Percentiles rank a stretch among this genome's conserved stretches.
phyloP scores from a whole-genome alignment of 2,888 invertebrate genomes.

The Neocrepidodera transversa region DNA sequence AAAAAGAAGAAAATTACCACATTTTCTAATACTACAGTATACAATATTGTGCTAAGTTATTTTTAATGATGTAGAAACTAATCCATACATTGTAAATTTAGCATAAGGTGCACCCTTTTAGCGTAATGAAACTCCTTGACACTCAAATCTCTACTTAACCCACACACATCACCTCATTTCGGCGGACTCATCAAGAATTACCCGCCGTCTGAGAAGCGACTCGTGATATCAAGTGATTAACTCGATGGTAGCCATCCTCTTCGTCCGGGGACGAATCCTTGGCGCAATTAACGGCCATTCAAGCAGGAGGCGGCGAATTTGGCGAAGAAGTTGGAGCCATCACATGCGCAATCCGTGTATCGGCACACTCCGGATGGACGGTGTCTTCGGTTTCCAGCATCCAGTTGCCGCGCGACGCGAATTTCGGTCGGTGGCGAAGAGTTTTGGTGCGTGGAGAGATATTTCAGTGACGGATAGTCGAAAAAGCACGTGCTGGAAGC shows the following conservation, averaged over 20 bases:
- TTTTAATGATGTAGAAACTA: background rate
- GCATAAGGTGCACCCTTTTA: background rate
- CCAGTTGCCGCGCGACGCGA: slow-evolving; percentile 53
- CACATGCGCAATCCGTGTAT: slow-evolving; percentile 50
- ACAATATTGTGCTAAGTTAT: too few species aligned
- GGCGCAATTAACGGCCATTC: slow-evolving; percentile 56
- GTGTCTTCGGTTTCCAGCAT: slow-evolving; percentile 47
- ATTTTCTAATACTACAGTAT: too few species aligned
- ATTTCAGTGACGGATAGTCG: background rate
- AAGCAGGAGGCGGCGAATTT: slow-evolving; percentile 48
- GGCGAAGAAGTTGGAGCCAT: slow-evolving; percentile 43
- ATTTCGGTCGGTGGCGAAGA: slow-evolving; percentile 29
- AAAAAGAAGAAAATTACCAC: too few species aligned
- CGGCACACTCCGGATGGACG: slow-evolving; percentile 20
- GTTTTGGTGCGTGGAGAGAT: background rate
- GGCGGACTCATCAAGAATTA: slow-evolving; percentile 10
- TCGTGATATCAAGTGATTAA: slow-evolving; percentile 53
- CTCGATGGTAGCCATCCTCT: slow-evolving; percentile 46
- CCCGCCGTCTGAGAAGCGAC: slow-evolving; percentile 12
- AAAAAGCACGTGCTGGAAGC: slow-evolving; percentile 6
- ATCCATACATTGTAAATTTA: background rate
- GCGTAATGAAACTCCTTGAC: slow-evolving; percentile 5
- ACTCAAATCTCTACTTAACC: background rate
- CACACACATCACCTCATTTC: slow-evolving; percentile 14
- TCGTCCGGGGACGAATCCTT: slow-evolving; percentile 41